Conservation (phyloP, 2,113 vertebrate species). For the Saccopteryx bilineata region DNA sequence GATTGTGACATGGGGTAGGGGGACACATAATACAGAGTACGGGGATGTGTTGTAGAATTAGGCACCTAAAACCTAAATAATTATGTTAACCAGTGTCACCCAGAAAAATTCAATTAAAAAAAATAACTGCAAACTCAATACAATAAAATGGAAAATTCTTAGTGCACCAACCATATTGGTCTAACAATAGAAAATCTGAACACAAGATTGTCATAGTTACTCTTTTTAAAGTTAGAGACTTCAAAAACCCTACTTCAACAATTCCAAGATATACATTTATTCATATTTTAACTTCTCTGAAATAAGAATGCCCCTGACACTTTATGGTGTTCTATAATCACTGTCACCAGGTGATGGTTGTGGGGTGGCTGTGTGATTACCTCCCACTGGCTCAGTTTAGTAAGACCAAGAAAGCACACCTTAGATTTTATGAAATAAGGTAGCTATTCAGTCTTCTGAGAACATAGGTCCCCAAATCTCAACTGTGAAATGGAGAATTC, state of each 20-base stretch:
- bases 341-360: neutral
- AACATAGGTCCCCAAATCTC: constrained; percentile 31
- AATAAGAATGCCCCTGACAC: neutral
- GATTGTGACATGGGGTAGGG: no score
- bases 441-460: neutral
- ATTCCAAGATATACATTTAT: constrained; percentile 9
- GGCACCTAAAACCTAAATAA: no score
- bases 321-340: neutral
- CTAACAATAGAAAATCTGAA: constrained; percentile 33
- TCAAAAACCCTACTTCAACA: constrained; percentile 36
- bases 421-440: constrained; percentile 24
- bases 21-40: no score
- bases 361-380: neutral
- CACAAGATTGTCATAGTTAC: neutral
- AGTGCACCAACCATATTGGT: neutral
- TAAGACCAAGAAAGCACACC: constrained; percentile 33
- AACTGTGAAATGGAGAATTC: constrained; percentile 52
- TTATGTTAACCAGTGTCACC: no score
- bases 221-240: neutral
- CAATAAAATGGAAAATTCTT: constrained; percentile 39
- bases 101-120: no score
- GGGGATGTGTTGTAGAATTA: no score
- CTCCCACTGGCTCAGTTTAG: neutral
- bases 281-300: constrained; percentile 35
- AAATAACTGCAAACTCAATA: neutral